Percentiles rank a stretch among this genome's conserved stretches.
phyloP scores from a whole-genome alignment of 2,797 vertebrate species.

The Simalia tracyae region DNA sequence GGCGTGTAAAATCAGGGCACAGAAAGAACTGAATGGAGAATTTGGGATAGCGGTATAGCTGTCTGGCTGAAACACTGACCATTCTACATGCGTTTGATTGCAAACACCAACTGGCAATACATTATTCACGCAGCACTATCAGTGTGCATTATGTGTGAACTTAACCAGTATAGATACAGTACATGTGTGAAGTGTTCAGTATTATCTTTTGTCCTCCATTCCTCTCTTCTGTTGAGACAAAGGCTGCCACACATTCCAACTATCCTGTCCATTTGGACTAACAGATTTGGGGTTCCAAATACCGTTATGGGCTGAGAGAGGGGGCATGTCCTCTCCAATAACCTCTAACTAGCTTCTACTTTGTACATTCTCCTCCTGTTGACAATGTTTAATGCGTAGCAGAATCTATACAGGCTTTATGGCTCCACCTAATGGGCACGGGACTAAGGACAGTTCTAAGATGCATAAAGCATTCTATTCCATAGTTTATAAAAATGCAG shows the following conservation, averaged over 20 bases:
- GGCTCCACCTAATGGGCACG: constrained; percentile 8
- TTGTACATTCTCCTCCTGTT: not conserved
- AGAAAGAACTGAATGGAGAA: not conserved
- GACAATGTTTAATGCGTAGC: not conserved
- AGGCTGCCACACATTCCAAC: not conserved
- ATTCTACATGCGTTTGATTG: not conserved
- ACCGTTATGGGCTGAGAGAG: not conserved
- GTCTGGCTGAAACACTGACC: not conserved
- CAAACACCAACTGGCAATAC: not conserved
- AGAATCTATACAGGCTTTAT: not conserved
- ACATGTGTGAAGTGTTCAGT: not conserved
- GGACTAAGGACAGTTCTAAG: not conserved
- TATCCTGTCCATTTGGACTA: not conserved
- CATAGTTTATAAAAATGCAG: not conserved
- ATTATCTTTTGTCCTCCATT: not conserved
- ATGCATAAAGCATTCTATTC: not conserved
- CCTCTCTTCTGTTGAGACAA: not conserved
- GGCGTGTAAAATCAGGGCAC: not conserved
- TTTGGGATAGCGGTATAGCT: not conserved
- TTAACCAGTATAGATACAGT: not conserved
- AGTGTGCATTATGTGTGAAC: not conserved
- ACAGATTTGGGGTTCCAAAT: not conserved
- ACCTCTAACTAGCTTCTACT: not conserved
- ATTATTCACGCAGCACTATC: not conserved
- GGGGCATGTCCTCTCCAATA: not conserved